A percentile compares a stretch with the other conserved stretches of the same genome.
Evolutionary conservation across 2,113 vertebrate genomes (phyloP).

Genomic region (Castor canadensis): DNA sequence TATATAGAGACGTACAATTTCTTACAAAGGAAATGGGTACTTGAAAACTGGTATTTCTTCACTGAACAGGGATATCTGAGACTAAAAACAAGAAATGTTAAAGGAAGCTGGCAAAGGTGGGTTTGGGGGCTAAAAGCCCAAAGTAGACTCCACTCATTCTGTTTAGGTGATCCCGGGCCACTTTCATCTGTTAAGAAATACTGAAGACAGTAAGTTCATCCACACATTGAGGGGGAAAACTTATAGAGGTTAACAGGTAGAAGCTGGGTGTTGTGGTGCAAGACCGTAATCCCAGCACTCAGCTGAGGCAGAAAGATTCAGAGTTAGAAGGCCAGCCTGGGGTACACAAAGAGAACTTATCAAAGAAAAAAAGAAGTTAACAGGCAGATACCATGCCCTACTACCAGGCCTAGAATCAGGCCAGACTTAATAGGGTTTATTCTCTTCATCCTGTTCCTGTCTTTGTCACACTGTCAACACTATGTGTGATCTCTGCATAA

Average conservation of each 20-base stretch:
- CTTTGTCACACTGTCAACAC: background rate
- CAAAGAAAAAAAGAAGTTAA: too few relatives aligned
- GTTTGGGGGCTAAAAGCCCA: background rate
- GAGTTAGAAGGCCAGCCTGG: too few relatives aligned
- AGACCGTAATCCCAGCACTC: too few relatives aligned
- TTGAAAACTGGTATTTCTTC: conserved; percentile 76
- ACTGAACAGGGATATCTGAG: background rate
- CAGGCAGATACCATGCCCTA: background rate
- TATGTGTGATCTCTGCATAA: background rate
- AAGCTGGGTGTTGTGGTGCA: too few relatives aligned
- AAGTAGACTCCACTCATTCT: background rate
- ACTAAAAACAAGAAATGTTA: background rate
- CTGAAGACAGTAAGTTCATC: background rate
- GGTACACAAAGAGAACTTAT: too few relatives aligned
- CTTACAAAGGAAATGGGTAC: conserved; percentile 78
- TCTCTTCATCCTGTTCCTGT: background rate
- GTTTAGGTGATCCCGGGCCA: background rate
- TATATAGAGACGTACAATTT: conserved; percentile 83
- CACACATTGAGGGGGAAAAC: background rate
- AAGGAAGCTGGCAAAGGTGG: background rate
- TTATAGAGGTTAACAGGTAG: background rate
- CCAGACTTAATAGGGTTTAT: background rate
- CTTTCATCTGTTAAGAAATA: background rate
- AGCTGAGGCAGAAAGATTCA: background rate
- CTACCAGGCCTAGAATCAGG: background rate